These are phyloP conservation scores for Onchidella celtica DNA, from an alignment of 2,888 invertebrate species.

Conservation along the genomic window DNA sequence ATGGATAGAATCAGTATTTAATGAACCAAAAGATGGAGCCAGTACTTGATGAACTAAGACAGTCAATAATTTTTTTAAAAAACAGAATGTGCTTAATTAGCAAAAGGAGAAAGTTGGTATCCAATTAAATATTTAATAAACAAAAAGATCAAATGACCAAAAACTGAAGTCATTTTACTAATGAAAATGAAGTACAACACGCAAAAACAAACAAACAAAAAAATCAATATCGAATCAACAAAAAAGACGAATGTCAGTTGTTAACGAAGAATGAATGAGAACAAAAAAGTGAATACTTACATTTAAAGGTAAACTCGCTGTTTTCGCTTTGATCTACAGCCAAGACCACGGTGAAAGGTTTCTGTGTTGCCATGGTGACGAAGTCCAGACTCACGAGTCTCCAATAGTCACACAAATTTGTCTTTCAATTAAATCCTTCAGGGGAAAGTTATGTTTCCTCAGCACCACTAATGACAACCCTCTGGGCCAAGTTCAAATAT, in stretches of 20 bases:
- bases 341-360: conserved; percentile 33
- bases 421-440: no score
- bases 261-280: no score
- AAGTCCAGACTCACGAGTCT: no score
- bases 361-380: no score
- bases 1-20: neutral
- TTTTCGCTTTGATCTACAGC: conserved; percentile 47
- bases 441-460: no score
- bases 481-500: no score
- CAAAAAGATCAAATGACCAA: neutral
- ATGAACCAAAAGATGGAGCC: neutral
- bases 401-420: neutral
- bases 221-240: no score
- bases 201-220: neutral
- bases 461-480: no score
- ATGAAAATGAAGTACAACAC: neutral
- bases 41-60: neutral
- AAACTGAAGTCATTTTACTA: no score
- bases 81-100: neutral
- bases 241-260: no score
- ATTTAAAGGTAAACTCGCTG: conserved; percentile 50
- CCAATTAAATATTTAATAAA: neutral
- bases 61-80: neutral
- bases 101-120: neutral
- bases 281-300: conserved; percentile 26